Percentiles rank a stretch among this genome's conserved stretches.
Evolutionary conservation across 2,888 invertebrate genomes (phyloP).

Genomic region (Gastracanthus pulcherrimus): DNA sequence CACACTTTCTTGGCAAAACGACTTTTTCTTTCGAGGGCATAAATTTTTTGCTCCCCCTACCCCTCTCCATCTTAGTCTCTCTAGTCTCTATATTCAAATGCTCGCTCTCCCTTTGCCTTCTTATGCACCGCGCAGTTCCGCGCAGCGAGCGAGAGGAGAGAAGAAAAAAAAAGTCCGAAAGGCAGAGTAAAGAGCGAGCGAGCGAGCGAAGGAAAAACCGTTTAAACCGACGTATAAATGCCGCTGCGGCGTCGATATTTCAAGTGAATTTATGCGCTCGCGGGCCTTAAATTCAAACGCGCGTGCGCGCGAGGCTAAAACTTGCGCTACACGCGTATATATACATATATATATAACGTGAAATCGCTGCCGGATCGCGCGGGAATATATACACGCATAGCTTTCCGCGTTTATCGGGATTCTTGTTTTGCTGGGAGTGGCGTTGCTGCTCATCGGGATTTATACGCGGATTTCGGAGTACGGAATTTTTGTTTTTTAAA

Average conservation of each 20-base stretch:
- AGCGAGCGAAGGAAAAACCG: background rate
- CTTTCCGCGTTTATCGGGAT: background rate
- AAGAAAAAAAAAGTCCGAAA: too few relatives aligned
- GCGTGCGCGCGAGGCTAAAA: constrained; percentile 4
- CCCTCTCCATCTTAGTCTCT: too few relatives aligned
- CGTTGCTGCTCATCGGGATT: too few relatives aligned
- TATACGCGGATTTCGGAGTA: background rate
- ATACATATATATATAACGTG: too few relatives aligned
- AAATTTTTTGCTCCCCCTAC: constrained; percentile 13
- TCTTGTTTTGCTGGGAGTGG: background rate
- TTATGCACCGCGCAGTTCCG: too few relatives aligned
- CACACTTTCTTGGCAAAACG: background rate
- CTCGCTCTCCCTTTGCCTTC: too few relatives aligned
- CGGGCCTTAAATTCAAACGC: background rate
- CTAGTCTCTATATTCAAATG: too few relatives aligned
- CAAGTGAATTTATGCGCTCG: constrained; percentile 30
- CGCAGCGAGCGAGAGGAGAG: too few relatives aligned
- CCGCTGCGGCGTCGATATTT: constrained; percentile 28
- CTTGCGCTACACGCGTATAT: too few relatives aligned
- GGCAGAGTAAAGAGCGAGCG: background rate
- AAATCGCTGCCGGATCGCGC: too few relatives aligned
- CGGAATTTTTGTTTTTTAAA: background rate
- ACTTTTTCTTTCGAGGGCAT: background rate
- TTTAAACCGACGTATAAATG: too few relatives aligned
- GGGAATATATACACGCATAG: background rate